Evolutionary conservation across 1,140 invertebrate species (phyloP).

Genomic region (Copidosoma floridanum): DNA sequence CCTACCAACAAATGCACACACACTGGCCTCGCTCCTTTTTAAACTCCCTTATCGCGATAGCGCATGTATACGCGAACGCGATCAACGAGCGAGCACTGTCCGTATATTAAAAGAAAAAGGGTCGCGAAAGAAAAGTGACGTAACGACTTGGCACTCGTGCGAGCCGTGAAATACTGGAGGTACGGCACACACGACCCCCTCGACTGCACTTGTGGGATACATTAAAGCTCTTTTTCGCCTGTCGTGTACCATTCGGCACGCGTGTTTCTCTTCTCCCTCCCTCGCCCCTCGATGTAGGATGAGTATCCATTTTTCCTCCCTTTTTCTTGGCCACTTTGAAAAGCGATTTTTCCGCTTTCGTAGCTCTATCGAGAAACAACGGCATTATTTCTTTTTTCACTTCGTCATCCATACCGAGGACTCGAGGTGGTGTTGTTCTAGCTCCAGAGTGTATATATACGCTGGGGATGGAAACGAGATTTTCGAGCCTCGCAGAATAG

Average conservation of each 20-base stretch:
- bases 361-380: background rate
- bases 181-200: background rate
- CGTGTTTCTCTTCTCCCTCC: background rate
- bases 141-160: constrained; percentile 18
- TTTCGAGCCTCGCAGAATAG: background rate
- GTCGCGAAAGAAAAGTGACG: background rate
- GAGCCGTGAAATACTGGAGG: constrained; percentile 16
- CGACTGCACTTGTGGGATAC: constrained; percentile 6
- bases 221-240: too few relatives aligned
- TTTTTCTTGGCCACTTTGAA: too few relatives aligned
- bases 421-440: background rate
- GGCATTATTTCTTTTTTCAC: background rate
- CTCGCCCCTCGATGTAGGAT: too few relatives aligned
- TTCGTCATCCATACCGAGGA: background rate
- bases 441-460: too few relatives aligned
- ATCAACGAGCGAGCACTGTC: too few relatives aligned
- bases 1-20: too few relatives aligned
- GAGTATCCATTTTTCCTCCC: too few relatives aligned
- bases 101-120: too few relatives aligned
- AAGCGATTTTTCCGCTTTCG: constrained; percentile 10
- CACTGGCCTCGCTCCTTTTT: too few relatives aligned
- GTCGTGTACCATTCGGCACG: constrained; percentile 9
- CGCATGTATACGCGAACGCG: too few relatives aligned
- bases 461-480: background rate
- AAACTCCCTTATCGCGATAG: too few relatives aligned